Evolutionary conservation across 2,113 vertebrate species (phyloP), one percentile per base, ranked within the genome.

Genomic region (Phoenicopterus ruber): DNA sequence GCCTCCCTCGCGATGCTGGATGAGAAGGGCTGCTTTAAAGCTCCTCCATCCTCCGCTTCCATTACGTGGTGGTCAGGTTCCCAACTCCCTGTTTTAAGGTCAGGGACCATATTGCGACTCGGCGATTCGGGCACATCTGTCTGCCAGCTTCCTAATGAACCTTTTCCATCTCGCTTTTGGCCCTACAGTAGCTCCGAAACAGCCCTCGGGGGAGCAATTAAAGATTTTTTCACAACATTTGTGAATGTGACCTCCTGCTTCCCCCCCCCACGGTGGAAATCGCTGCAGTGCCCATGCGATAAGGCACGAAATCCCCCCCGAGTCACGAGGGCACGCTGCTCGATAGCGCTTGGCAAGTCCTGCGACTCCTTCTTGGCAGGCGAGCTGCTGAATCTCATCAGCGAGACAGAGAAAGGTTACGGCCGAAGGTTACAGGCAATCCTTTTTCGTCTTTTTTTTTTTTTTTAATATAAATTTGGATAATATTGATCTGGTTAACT

Each of bases 191-290:
- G 84, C 84, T 67, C 50, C 1, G 1, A n/a, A 71, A 63, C 61
- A 24, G 59, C 91, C 88, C 86, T 80, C n/a, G 38, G 15, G 95
- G 81, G 92, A 91, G 83, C 26, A 65, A 96, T 95, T 93, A 91
- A 31, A 24, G 89, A 20, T 31, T 74, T 26, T 61, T 46, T 31
- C 50, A 17, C 25, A 6, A 8, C 42, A 8, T 77, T 67, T 19
- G 65, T 40, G 86, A 42, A 19, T 44, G 89, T 84, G 83, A 88
- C 93, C 91, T 81, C 54, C 47, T 13, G 59, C 73, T 50, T 28
- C 8, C 29, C 16, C 22, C 32, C 2, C 19, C 54, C 50, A 10
- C 0, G 9, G 31, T 58, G 93, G 74, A 20, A 80, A 81, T 24
- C 79, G 49, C 74, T 63, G 91, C 88, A 38, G 70, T 2, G 79